These are phyloP conservation scores for Scomberomorus guttatus DNA, from an alignment of 2,797 vertebrate species.

Conservation along the genomic window DNA sequence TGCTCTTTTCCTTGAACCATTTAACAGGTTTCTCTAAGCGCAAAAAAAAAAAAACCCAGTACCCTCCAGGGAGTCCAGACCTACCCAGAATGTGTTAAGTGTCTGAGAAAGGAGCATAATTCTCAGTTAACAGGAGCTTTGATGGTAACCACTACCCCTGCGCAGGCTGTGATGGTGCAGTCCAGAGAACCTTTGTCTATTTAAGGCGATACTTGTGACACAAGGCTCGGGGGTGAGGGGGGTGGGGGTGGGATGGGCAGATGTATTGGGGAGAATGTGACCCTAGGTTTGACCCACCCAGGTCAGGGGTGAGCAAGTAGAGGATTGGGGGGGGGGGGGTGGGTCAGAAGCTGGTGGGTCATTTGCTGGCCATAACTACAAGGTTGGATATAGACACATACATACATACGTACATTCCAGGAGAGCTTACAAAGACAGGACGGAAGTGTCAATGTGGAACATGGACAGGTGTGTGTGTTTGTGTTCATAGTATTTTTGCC, in stretches of 20 bases:
- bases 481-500: not conserved
- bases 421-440: slow-evolving; percentile 19
- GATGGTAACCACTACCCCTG: slow-evolving; percentile 25
- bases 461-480: slow-evolving; percentile 18
- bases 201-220: slow-evolving; percentile 57
- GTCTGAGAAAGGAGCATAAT: slow-evolving; percentile 41
- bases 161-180: slow-evolving; percentile 4
- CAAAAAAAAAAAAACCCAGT: slow-evolving; percentile 17
- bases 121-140: slow-evolving; percentile 35
- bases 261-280: slow-evolving; percentile 65
- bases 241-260: not conserved
- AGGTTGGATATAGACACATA: slow-evolving; percentile 13
- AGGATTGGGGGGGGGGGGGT: not conserved
- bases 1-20: slow-evolving; percentile 52
- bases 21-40: slow-evolving; percentile 48
- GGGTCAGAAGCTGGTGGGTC: slow-evolving; percentile 17
- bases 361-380: slow-evolving; percentile 34
- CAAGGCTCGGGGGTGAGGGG: not conserved
- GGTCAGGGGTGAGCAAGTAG: slow-evolving; percentile 43
- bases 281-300: slow-evolving; percentile 35
- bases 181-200: slow-evolving; percentile 51
- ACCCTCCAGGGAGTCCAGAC: slow-evolving; percentile 21
- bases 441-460: not conserved
- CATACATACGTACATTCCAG: slow-evolving; percentile 12
- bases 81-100: slow-evolving; percentile 43